Percentiles rank a stretch among this genome's conserved stretches.
Conservation (phyloP, 2,113 vertebrate species). For the Rhinopomastus cyanomelas region DNA sequence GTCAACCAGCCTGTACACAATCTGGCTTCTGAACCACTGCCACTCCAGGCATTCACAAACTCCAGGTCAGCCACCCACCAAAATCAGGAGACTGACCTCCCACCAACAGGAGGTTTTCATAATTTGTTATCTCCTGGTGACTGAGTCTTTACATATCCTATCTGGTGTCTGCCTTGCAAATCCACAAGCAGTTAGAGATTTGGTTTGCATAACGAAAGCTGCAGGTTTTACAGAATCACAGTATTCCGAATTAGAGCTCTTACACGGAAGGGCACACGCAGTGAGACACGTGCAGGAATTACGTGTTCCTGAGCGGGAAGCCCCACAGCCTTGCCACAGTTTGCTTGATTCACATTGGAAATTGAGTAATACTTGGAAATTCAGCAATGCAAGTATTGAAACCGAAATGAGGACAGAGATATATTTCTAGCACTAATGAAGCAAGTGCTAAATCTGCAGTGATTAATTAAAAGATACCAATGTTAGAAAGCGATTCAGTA, state of each 20-base stretch:
- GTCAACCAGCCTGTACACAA: not conserved
- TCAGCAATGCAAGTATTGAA: not conserved
- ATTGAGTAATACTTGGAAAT: not conserved
- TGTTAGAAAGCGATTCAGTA: not conserved
- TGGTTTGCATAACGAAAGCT: not conserved
- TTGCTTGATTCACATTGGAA: not conserved
- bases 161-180: not conserved
- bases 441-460: not conserved
- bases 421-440: not conserved
- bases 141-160: not conserved
- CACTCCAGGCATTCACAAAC: not conserved
- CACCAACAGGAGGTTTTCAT: not conserved
- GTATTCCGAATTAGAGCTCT: not conserved
- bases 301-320: not conserved
- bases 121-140: not conserved
- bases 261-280: not conserved
- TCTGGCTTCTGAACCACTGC: not conserved
- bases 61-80: not conserved
- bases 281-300: not conserved
- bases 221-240: not conserved
- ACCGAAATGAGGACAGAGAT: not conserved
- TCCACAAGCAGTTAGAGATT: not conserved
- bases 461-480: not conserved
- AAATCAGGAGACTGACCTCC: not conserved
- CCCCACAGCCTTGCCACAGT: not conserved